phyloP scores from a whole-genome alignment of 2,113 vertebrate genomes.

The Phycodurus eques region DNA sequence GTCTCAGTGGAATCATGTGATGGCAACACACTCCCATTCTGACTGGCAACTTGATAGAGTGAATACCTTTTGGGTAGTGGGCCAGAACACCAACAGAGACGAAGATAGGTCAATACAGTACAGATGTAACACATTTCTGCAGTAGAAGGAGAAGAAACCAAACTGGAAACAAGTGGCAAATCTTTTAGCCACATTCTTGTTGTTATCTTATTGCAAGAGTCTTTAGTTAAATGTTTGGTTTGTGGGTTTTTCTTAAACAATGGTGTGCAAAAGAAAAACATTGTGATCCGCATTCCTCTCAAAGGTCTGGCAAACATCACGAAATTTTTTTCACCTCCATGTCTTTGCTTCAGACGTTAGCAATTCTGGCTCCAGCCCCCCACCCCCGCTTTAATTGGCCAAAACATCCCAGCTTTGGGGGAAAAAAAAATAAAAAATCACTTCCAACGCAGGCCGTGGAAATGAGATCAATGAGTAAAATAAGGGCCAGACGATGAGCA shows the following conservation, averaged over 20 bases:
- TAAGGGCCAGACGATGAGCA: constrained; percentile 64
- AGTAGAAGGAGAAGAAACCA: neutral
- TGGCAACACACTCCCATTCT: constrained; percentile 13
- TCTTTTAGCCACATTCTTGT: neutral
- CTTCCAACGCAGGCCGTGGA: constrained; percentile 60
- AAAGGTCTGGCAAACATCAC: constrained; percentile 44
- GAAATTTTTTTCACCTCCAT: constrained; percentile 43
- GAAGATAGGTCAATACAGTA: constrained; percentile 4
- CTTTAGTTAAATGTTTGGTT: neutral
- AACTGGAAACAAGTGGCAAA: neutral
- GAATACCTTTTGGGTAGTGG: constrained; percentile 12
- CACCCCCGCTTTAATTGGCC: constrained; percentile 46
- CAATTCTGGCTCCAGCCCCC: constrained; percentile 36
- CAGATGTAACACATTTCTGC: constrained; percentile 24
- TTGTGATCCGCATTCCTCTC: constrained; percentile 16
- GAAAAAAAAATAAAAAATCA: constrained; percentile 40
- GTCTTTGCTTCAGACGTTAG: constrained; percentile 50
- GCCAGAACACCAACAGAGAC: constrained; percentile 30
- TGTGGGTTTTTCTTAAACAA: neutral
- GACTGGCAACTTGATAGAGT: constrained; percentile 17
- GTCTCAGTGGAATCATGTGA: constrained; percentile 24
- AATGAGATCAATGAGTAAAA: constrained; percentile 70
- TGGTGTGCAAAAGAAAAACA: neutral
- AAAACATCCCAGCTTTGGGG: constrained; percentile 48
- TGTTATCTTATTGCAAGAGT: neutral